phyloP scores from a whole-genome alignment of 1,140 invertebrate species.

The Drosophila sp. region DNA sequence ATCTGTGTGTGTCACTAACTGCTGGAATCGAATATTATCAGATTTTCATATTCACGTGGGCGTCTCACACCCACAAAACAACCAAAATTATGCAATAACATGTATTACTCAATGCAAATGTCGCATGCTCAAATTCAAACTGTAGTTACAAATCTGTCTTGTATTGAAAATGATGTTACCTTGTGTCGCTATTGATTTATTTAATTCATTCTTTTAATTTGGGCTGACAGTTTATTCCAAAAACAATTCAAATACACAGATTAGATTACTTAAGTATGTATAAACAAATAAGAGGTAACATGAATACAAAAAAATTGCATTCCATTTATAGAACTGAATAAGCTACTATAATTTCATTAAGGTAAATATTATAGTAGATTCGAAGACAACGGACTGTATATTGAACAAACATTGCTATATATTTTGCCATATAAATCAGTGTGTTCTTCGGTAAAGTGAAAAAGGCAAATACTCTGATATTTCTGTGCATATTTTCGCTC shows the following conservation, averaged over 20 bases:
- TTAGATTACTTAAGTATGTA: too few relatives aligned
- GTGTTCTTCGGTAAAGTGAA: neutral
- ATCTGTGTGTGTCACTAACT: neutral
- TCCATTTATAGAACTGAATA: too few relatives aligned
- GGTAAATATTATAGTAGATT: neutral
- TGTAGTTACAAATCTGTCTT: neutral
- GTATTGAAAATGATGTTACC: neutral
- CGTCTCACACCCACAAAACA: neutral
- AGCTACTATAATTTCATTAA: neutral
- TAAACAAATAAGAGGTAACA: too few relatives aligned
- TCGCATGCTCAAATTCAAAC: neutral
- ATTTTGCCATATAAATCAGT: too few relatives aligned
- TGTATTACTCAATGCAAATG: constrained; percentile 29
- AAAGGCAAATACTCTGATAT: neutral
- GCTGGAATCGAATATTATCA: constrained; percentile 51
- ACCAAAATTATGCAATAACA: constrained; percentile 38
- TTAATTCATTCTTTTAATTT: too few relatives aligned
- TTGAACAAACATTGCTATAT: neutral
- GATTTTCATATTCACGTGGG: constrained; percentile 24
- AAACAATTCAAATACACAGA: too few relatives aligned
- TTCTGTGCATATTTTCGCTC: neutral
- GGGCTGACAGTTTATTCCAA: too few relatives aligned
- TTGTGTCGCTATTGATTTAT: neutral
- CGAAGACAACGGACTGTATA: neutral
- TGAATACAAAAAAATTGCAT: too few relatives aligned